Conservation (phyloP, 1,140 invertebrate species). For the Bombus huntii region DNA sequence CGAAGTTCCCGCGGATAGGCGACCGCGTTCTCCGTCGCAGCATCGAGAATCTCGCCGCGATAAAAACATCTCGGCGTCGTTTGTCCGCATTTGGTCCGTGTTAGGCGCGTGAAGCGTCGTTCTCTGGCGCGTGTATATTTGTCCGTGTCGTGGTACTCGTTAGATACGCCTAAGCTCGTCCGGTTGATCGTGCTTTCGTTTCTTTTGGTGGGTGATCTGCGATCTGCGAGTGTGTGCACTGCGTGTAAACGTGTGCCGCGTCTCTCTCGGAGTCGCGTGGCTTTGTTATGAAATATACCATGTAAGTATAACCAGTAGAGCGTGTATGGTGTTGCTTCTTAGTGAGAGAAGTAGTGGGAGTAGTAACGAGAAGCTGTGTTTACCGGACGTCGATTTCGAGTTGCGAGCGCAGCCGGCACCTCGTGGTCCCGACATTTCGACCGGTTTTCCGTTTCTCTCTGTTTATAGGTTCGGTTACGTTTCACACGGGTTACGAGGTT, state of each 20-base stretch:
- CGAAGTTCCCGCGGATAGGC: constrained; percentile 49
- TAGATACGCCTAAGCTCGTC: constrained; percentile 23
- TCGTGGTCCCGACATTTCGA: constrained; percentile 43
- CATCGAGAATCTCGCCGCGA: not conserved
- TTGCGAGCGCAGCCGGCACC: constrained; percentile 43
- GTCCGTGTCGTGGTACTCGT: constrained; percentile 8
- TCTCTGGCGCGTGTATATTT: not conserved
- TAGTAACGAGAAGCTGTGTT: constrained; percentile 12
- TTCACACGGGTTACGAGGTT: not conserved
- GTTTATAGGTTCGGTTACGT: not conserved
- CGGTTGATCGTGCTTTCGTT: constrained; percentile 17
- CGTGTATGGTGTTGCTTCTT: not conserved
- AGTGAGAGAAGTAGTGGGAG: no score
- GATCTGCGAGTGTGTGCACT: constrained; percentile 44
- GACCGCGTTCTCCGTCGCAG: not conserved
- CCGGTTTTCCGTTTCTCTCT: not conserved
- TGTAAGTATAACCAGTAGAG: constrained; percentile 60
- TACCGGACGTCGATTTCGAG: constrained; percentile 30
- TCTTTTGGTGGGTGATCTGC: constrained; percentile 28
- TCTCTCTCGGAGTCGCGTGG: constrained; percentile 45
- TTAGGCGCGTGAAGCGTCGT: constrained; percentile 19
- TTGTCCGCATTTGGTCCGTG: not conserved
- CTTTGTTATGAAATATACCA: constrained; percentile 68
- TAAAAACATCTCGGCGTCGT: not conserved
- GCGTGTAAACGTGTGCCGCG: constrained; percentile 23